Percentiles rank a stretch among this genome's conserved stretches.
Conservation (phyloP, 1,140 invertebrate genomes). For the Platorchestia sp. region DNA sequence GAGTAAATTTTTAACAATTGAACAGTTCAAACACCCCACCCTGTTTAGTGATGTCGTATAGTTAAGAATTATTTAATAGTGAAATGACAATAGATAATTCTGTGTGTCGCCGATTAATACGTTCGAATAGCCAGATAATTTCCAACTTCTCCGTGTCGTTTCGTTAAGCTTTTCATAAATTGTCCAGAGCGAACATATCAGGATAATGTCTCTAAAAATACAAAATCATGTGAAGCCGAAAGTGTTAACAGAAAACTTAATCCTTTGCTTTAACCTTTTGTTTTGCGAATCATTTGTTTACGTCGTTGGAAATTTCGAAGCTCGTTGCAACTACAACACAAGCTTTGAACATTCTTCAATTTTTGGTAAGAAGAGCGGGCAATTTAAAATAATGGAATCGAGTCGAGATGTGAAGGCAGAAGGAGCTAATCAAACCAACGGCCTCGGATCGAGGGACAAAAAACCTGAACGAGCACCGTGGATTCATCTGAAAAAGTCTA, state of each 20-base stretch:
- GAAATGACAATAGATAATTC: neutral
- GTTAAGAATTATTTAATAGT: neutral
- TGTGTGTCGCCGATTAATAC: neutral
- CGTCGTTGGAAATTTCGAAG: neutral
- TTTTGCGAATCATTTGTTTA: neutral
- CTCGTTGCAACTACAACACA: neutral
- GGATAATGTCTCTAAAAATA: neutral
- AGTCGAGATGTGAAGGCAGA: neutral
- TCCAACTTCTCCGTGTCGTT: neutral
- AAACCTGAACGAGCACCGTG: neutral
- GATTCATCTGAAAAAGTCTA: neutral
- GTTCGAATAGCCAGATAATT: too few species aligned
- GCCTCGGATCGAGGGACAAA: neutral
- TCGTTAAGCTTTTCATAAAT: neutral
- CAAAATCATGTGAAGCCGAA: neutral
- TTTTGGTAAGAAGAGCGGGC: neutral
- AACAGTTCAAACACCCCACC: neutral
- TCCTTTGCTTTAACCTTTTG: neutral
- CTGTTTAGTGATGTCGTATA: neutral
- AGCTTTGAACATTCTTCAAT: neutral
- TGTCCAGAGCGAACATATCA: neutral
- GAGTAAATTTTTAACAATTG: neutral
- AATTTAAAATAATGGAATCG: neutral
- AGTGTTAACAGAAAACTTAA: neutral
- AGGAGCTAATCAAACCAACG: neutral